Evolutionary conservation across 30 jellyfish, hydroid and myxozoan species (phyloP).

Genomic region (Turritopsis dohrnii): DNA sequence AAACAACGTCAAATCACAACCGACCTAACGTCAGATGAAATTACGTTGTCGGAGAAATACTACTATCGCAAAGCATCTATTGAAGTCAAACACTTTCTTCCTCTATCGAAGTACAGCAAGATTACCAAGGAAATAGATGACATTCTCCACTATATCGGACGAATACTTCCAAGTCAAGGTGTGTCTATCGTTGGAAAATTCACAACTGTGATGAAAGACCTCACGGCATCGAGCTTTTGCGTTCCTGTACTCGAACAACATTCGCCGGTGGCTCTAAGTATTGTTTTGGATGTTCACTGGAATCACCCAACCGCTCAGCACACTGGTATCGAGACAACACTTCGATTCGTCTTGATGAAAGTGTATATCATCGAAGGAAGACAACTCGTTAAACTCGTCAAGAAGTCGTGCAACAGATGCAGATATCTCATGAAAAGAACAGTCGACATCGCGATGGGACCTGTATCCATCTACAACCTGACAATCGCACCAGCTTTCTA

Average conservation of each 20-base stretch:
- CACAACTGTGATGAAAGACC: too few relatives aligned
- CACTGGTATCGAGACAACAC: constrained; percentile 11
- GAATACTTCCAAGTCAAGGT: too few relatives aligned
- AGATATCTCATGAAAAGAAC: constrained; percentile 10
- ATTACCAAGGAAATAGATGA: too few relatives aligned
- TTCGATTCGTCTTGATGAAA: constrained; percentile 3
- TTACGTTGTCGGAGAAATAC: too few relatives aligned
- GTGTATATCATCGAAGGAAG: constrained; percentile 33
- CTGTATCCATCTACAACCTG: neutral
- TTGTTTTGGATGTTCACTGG: neutral
- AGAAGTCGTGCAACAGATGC: neutral
- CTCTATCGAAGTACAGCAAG: too few relatives aligned
- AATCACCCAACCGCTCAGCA: neutral
- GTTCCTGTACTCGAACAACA: constrained; percentile 22
- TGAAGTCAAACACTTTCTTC: too few relatives aligned
- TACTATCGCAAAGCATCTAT: too few relatives aligned
- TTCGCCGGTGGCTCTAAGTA: neutral
- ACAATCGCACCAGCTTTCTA: neutral
- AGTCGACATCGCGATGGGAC: constrained; percentile 34
- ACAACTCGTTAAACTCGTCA: neutral
- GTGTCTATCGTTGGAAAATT: too few relatives aligned
- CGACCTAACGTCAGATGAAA: too few relatives aligned
- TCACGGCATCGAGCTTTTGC: too few relatives aligned
- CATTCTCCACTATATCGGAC: too few relatives aligned
- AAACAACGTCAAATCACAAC: too few relatives aligned